phyloP scores from a whole-genome alignment of 2,113 vertebrate genomes.

The Serinus canaria region DNA sequence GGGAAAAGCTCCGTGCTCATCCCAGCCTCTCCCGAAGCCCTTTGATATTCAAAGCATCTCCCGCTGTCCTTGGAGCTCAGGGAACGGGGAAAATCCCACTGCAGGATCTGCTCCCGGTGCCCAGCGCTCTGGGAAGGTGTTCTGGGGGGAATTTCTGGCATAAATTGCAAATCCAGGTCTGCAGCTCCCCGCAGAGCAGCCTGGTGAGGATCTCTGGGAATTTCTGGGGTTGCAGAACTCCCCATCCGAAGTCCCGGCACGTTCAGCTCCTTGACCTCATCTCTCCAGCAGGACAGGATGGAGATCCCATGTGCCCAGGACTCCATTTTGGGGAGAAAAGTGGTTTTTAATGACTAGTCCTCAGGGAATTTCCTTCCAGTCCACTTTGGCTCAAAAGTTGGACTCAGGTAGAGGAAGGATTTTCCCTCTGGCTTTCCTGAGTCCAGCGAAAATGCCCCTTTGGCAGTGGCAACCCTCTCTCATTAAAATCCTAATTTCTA shows the following conservation, averaged over 20 bases:
- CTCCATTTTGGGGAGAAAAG: background rate
- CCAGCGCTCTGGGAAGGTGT: accelerated
- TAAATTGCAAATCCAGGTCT: background rate
- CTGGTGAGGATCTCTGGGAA: background rate
- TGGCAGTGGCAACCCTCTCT: background rate
- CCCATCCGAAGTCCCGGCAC: accelerated
- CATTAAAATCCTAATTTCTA: background rate
- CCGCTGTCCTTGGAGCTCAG: background rate
- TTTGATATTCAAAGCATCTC: background rate
- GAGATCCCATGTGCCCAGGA: accelerated
- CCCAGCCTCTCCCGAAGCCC: background rate
- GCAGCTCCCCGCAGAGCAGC: background rate
- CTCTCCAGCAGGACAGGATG: background rate
- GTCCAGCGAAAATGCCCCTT: background rate
- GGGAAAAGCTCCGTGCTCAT: background rate
- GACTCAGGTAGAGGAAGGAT: background rate
- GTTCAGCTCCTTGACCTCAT: accelerated
- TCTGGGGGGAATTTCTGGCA: background rate
- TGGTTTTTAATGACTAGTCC: background rate
- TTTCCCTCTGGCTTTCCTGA: background rate
- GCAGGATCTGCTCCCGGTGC: accelerated
- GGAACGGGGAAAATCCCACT: accelerated
- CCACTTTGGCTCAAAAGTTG: background rate
- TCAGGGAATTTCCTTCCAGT: background rate
- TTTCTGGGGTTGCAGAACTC: background rate